phyloP scores from a whole-genome alignment of 1,140 invertebrate species.

The Drosophila nasuta region DNA sequence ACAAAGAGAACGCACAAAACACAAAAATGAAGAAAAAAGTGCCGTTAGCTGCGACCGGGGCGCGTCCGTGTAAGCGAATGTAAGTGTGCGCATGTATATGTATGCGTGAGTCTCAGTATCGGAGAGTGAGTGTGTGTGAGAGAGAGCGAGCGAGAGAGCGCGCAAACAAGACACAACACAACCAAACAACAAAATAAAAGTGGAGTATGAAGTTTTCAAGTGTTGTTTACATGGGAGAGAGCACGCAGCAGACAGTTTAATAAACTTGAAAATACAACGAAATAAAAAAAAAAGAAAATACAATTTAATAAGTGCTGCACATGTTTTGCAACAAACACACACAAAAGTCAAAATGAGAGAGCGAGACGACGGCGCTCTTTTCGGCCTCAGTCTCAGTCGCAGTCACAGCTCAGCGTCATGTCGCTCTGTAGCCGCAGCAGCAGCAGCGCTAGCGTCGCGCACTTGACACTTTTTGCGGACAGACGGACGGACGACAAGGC shows the following conservation, averaged over 20 bases:
- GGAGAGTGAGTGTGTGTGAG: constrained; percentile 1
- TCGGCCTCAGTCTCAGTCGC: background rate
- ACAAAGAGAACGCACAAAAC: constrained; percentile 15
- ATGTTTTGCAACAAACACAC: constrained; percentile 42
- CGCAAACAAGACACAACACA: constrained; percentile 6
- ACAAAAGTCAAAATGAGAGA: background rate
- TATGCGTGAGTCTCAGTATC: constrained; percentile 31
- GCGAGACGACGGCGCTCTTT: background rate
- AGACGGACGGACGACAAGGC: constrained; percentile 14
- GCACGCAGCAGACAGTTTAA: constrained; percentile 29
- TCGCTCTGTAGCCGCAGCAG: constrained; percentile 22
- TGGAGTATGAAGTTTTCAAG: constrained; percentile 23
- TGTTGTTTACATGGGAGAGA: constrained; percentile 32
- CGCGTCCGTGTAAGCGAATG: constrained; percentile 40
- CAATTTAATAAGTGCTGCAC: constrained; percentile 43
- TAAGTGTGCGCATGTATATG: constrained; percentile 49
- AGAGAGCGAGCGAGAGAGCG: constrained; percentile 7
- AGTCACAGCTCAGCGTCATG: constrained; percentile 13
- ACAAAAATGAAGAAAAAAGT: constrained; percentile 42
- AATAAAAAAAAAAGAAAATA: constrained; percentile 10
- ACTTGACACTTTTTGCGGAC: constrained; percentile 55
- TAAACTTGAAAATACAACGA: constrained; percentile 31
- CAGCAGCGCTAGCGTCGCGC: constrained; percentile 31
- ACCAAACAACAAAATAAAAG: constrained; percentile 16
- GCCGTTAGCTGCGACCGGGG: constrained; percentile 64